Evolutionary conservation across 2,888 invertebrate genomes (phyloP).

Genomic region (Gasteruption jaculator): DNA sequence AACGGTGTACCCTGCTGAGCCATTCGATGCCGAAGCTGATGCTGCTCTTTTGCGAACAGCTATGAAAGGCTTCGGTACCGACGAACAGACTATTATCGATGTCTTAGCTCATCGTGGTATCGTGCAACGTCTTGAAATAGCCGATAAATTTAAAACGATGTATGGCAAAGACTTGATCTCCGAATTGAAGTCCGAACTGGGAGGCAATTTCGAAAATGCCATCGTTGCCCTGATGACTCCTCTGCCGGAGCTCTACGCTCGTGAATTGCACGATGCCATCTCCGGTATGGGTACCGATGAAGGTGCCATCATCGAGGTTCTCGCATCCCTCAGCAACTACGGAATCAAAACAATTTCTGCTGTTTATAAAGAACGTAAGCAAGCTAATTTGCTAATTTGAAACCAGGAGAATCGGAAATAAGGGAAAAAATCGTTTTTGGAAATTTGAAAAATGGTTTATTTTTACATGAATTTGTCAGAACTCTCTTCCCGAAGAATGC

Average conservation of each 20-base stretch:
- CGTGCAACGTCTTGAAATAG: slow-evolving; percentile 79
- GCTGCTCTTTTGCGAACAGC: slow-evolving; percentile 79
- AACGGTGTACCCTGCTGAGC: slow-evolving; percentile 71
- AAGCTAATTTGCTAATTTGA: slow-evolving; percentile 4
- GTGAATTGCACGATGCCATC: slow-evolving; percentile 79
- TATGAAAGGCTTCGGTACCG: slow-evolving; percentile 91
- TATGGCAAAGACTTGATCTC: slow-evolving; percentile 83
- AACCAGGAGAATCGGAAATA: too few species aligned
- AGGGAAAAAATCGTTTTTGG: too few species aligned
- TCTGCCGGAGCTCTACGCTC: slow-evolving; percentile 77
- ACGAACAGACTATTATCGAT: slow-evolving; percentile 84
- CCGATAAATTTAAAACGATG: slow-evolving; percentile 75
- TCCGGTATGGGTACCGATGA: slow-evolving; percentile 60
- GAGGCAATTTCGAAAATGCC: slow-evolving; percentile 82
- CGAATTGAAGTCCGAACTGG: slow-evolving; percentile 83
- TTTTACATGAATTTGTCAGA: neutral
- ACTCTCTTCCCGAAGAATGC: neutral
- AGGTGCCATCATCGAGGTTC: slow-evolving; percentile 78
- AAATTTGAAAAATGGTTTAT: too few species aligned
- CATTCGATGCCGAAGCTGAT: slow-evolving; percentile 75
- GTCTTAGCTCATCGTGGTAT: slow-evolving; percentile 80
- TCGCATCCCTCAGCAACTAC: slow-evolving; percentile 81
- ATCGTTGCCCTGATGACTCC: slow-evolving; percentile 82
- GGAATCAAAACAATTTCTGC: slow-evolving; percentile 77
- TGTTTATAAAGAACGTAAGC: slow-evolving; percentile 73